Conservation (phyloP, 2,888 invertebrate genomes). For the Lasioglossum morio region DNA sequence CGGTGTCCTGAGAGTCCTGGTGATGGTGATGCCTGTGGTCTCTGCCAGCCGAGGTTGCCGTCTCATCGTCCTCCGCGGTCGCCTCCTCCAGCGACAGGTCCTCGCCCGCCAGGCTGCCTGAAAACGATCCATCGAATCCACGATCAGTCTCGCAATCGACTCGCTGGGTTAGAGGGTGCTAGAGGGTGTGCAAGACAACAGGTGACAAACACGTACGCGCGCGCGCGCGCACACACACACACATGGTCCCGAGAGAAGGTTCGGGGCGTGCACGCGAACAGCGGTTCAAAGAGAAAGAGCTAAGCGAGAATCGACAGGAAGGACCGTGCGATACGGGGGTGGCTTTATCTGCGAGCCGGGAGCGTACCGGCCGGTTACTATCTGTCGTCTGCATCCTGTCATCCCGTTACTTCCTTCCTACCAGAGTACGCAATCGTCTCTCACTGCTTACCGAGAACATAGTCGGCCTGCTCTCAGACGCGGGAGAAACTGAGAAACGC, state of each 20-base stretch:
- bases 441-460: conserved; percentile 54
- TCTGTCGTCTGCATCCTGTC: conserved; percentile 80
- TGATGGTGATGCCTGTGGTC: conserved; percentile 84
- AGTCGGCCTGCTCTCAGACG: conserved; percentile 36
- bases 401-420: conserved; percentile 77
- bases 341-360: conserved; percentile 72
- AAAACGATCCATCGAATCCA: conserved; percentile 81
- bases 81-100: conserved; percentile 89
- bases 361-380: conserved; percentile 65
- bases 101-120: conserved; percentile 93
- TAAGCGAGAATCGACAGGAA: conserved; percentile 74
- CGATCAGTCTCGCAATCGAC: conserved; percentile 46
- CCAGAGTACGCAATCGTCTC: conserved; percentile 41
- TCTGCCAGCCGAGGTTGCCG: conserved; percentile 79
- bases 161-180: background rate
- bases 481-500: conserved; percentile 6
- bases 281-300: background rate
- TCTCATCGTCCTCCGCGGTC: conserved; percentile 85
- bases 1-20: conserved; percentile 75
- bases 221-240: background rate
- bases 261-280: conserved; percentile 20
- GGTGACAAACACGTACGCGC: background rate
- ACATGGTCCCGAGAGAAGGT: background rate
- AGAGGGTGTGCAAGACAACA: background rate
- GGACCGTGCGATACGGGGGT: conserved; percentile 74